phyloP scores from a whole-genome alignment of 2,113 vertebrate genomes.

The Redunca redunca region DNA sequence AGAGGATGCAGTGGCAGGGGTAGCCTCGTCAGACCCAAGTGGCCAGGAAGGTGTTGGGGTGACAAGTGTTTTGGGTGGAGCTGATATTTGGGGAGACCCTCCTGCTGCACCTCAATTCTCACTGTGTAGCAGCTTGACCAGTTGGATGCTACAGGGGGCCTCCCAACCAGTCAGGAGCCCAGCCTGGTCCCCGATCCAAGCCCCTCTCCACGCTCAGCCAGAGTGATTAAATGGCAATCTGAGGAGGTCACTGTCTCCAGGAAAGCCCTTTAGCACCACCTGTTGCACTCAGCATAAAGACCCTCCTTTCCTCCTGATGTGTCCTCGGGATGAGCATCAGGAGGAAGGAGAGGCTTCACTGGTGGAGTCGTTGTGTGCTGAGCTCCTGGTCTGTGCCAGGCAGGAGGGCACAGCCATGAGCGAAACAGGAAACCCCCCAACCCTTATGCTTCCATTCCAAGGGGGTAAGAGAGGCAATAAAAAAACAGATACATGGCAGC shows the following conservation, averaged over 20 bases:
- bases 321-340: fast-evolving
- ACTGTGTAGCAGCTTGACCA: not conserved
- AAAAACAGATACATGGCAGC: fast-evolving
- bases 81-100: not conserved
- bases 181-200: not conserved
- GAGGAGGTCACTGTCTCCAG: not conserved
- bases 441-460: fast-evolving
- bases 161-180: not conserved
- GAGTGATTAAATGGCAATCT: not conserved
- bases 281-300: not conserved
- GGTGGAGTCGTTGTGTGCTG: fast-evolving
- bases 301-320: not conserved
- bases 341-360: not conserved
- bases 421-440: fast-evolving
- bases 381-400: not conserved
- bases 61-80: fast-evolving
- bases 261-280: not conserved
- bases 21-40: not conserved
- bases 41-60: not conserved
- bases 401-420: not conserved
- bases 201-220: not conserved
- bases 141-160: not conserved
- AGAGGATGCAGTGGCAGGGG: not conserved
- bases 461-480: fast-evolving
- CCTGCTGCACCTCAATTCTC: not conserved